A percentile compares a stretch with the other conserved stretches of the same genome.
Evolutionary conservation across 2,113 vertebrate species (phyloP).

Genomic region (Spea multiplicata): DNA sequence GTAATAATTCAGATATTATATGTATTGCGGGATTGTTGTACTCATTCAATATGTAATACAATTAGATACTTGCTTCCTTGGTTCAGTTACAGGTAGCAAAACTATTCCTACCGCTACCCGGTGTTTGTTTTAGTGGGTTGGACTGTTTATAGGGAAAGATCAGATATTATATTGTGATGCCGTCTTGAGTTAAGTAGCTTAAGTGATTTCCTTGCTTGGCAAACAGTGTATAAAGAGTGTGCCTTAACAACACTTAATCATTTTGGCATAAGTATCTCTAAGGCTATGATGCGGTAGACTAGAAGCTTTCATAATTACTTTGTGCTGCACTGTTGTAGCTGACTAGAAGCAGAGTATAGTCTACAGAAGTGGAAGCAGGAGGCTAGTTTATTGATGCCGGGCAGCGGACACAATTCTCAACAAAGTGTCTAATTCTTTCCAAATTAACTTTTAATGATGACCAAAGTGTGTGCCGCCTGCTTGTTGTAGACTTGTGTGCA

Average conservation of each 20-base stretch:
- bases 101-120: background rate
- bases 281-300: background rate
- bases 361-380: background rate
- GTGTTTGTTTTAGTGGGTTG: constrained; percentile 1
- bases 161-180: background rate
- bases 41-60: too few relatives aligned
- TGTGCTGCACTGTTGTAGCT: background rate
- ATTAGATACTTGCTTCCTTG: too few relatives aligned
- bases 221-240: constrained; percentile 9
- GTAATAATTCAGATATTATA: too few relatives aligned
- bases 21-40: too few relatives aligned
- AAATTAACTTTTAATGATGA: background rate
- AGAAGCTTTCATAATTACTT: background rate
- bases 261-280: background rate
- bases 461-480: background rate
- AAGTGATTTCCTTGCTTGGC: constrained; percentile 6
- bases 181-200: constrained; percentile 4
- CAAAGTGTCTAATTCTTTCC: background rate
- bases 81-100: background rate
- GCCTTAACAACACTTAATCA: constrained; percentile 16
- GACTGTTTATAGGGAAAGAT: constrained; percentile 7
- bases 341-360: background rate
- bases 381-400: background rate
- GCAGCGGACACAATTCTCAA: background rate
- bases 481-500: background rate